Evolutionary conservation across 2,113 vertebrate genomes (phyloP).

Genomic region (Oxyura jamaicensis): DNA sequence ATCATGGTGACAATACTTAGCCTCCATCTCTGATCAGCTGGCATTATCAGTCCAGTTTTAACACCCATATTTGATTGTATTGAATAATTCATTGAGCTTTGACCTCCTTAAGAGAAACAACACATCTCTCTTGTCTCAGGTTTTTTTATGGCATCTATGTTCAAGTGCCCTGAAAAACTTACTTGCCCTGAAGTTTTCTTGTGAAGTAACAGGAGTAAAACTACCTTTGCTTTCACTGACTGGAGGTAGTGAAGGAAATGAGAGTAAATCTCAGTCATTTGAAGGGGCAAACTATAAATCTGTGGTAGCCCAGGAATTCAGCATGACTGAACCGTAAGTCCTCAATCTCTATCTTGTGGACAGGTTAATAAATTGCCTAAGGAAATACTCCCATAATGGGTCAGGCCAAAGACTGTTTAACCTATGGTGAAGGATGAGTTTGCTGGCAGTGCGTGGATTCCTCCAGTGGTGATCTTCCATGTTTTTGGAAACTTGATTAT

Average conservation of each 20-base stretch:
- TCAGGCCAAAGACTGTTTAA: neutral
- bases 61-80: neutral
- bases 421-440: neutral
- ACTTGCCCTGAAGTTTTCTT: neutral
- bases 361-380: neutral
- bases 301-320: neutral
- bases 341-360: neutral
- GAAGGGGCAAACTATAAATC: neutral
- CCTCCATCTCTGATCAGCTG: neutral
- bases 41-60: neutral
- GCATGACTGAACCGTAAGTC: neutral
- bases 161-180: neutral
- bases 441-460: neutral
- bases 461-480: neutral
- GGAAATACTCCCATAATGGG: neutral
- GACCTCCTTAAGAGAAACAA: neutral
- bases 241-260: accelerated
- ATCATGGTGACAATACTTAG: neutral
- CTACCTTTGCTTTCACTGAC: neutral
- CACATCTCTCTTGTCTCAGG: neutral
- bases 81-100: neutral
- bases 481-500: neutral
- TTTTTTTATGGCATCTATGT: neutral
- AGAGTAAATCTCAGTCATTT: neutral
- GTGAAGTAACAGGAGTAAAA: neutral